Conservation (phyloP, 1,140 invertebrate genomes). For the Megalonaias nervosa region DNA sequence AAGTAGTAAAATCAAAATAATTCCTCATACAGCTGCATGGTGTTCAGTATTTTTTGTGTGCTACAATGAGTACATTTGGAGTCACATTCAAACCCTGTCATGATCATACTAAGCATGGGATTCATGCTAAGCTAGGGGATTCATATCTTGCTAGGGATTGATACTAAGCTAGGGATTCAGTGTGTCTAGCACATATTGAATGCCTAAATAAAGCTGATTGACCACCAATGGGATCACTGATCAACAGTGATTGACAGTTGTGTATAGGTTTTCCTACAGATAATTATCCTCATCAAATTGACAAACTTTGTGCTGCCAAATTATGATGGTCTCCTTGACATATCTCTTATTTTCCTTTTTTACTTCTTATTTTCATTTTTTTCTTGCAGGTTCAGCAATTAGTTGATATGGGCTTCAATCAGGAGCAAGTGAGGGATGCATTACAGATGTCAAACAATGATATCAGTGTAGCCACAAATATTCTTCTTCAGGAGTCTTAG, state of each 20-base stretch:
- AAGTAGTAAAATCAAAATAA: too few relatives aligned
- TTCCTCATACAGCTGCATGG: too few relatives aligned
- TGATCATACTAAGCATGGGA: too few relatives aligned
- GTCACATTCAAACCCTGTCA: too few relatives aligned
- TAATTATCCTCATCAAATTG: neutral
- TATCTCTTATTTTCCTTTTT: neutral
- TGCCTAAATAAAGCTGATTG: too few relatives aligned
- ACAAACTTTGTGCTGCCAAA: neutral
- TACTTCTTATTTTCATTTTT: neutral
- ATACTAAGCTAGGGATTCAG: too few relatives aligned
- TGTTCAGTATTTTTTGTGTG: too few relatives aligned
- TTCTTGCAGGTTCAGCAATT: constrained; percentile 19
- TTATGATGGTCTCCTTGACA: neutral
- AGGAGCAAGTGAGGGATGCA: constrained; percentile 24
- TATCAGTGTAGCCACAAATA: constrained; percentile 32
- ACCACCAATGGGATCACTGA: too few relatives aligned
- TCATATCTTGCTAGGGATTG: too few relatives aligned
- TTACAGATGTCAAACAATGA: constrained; percentile 32
- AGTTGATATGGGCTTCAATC: constrained; percentile 35
- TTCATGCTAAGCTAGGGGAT: too few relatives aligned
- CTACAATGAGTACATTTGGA: too few relatives aligned
- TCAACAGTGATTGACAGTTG: neutral
- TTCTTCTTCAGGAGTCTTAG: constrained; percentile 25
- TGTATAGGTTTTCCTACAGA: neutral
- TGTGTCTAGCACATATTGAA: too few relatives aligned